Base-by-base conservation (phyloP, 2,797 vertebrate genomes). In the Brachyalestes nurse region DNA sequence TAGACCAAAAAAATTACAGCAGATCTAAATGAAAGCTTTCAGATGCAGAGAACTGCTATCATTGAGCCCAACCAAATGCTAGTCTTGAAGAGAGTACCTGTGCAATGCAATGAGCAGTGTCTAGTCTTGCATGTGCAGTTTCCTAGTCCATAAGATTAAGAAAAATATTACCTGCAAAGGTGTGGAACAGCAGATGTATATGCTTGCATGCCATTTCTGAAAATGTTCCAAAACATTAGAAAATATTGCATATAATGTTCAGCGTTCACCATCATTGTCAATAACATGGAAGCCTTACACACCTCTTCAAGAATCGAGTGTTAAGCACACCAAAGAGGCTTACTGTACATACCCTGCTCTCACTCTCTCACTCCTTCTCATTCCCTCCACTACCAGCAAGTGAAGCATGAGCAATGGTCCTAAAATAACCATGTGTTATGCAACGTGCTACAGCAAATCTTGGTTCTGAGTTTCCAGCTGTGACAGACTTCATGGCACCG, bases 391-490 rank as follows among this genome's bases (percentile, higher is more conserved):
- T 66, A 73, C 61, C 42, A 66, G 17, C 42, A 64, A 57, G 72
- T 75, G 72, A 91, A 92, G 88, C 91, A 80, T 74, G 89, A 88
- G 73, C 65, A 72, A 79, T 47, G 80, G 79, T 86, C 88, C 89
- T 83, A 87, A 78, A 93, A 93, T 92, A 94, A 88, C 85, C 62
- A 84, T 72, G 82, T 81, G 82, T 85, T 86, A 88, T 75, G 86
- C 81, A 85, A 74, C 58, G 58, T 76, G 86, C 81, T 84, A 79
- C 88, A 81, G 85, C 89, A 82, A 91, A 86, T 83, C 55, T 66
- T 85, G 86, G 80, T 76, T 77, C 55, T 80, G 70, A 51, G 72
- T 81, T 66, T 77, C 85, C 83, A 80, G 64, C 77, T 80, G 77
- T 84, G 77, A 84, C 64, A 51, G 85, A 81, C 72, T 74, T 80